Evolutionary conservation across 2,113 vertebrate species (phyloP).

Genomic region (Pachyramphus minor): DNA sequence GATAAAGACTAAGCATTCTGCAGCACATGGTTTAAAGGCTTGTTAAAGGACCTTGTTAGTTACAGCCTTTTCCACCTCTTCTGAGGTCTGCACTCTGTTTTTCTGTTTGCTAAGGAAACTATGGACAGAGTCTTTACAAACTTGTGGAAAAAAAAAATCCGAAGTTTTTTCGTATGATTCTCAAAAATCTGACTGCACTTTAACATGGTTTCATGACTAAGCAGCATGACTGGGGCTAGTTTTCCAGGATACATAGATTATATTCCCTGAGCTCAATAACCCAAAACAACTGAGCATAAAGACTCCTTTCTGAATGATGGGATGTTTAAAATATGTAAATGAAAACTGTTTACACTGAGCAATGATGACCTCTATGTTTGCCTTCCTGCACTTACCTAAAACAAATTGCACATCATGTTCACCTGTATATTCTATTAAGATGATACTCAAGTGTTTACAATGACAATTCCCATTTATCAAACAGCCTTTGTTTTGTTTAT

Average conservation of each 20-base stretch:
- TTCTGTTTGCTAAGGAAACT: background rate
- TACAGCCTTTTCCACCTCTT: background rate
- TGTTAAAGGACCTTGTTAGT: background rate
- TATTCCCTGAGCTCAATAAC: background rate
- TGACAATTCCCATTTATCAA: constrained; percentile 39
- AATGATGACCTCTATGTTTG: background rate
- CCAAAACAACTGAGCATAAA: background rate
- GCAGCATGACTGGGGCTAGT: background rate
- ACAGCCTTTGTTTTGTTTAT: background rate
- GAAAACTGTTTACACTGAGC: background rate
- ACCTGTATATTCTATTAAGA: constrained; percentile 12
- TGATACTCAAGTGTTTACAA: background rate
- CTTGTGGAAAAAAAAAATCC: background rate
- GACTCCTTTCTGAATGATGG: background rate
- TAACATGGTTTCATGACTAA: background rate
- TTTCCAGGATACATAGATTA: background rate
- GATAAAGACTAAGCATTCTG: background rate
- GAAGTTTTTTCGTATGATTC: background rate
- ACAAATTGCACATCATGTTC: background rate
- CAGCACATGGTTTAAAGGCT: background rate
- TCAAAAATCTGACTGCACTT: background rate
- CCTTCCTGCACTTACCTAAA: background rate
- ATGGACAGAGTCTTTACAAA: background rate
- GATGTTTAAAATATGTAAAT: background rate
- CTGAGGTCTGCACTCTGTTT: background rate